Conservation (phyloP, 2,888 invertebrate species). For the Brachypalpus laphriformis region DNA sequence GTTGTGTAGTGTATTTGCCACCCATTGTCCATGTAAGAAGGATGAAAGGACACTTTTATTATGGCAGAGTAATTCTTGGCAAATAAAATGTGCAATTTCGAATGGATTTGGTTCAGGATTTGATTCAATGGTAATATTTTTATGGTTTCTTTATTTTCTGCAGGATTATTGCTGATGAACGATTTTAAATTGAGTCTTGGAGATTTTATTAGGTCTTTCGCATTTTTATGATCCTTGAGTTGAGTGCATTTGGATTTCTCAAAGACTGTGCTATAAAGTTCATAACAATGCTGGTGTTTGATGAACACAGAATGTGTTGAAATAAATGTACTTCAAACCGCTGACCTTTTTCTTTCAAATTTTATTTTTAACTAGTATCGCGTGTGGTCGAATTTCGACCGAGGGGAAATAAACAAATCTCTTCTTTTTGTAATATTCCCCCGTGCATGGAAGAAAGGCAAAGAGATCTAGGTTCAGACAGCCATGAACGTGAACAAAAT, state of each 20-base stretch:
- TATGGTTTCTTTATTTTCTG: background rate
- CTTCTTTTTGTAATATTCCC: too few relatives aligned
- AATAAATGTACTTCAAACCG: too few relatives aligned
- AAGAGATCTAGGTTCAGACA: too few relatives aligned
- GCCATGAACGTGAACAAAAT: too few relatives aligned
- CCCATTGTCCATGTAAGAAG: background rate
- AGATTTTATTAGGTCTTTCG: background rate
- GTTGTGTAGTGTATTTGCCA: slow-evolving; percentile 1
- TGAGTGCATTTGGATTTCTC: background rate
- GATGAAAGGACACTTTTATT: background rate
- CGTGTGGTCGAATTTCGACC: too few relatives aligned
- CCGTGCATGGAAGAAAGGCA: too few relatives aligned
- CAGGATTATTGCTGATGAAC: background rate
- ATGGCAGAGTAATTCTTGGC: background rate
- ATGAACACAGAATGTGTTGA: background rate
- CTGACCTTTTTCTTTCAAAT: too few relatives aligned
- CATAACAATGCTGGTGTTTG: background rate
- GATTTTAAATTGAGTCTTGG: background rate
- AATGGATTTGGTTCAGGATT: background rate
- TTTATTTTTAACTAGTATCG: too few relatives aligned
- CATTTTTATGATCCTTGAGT: background rate
- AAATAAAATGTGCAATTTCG: slow-evolving; percentile 13
- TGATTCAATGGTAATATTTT: slow-evolving; percentile 5
- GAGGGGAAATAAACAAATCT: too few relatives aligned
- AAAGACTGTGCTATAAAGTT: background rate